Conservation (phyloP, 2,113 vertebrate species). For the Zosterops hypoxanthus region DNA sequence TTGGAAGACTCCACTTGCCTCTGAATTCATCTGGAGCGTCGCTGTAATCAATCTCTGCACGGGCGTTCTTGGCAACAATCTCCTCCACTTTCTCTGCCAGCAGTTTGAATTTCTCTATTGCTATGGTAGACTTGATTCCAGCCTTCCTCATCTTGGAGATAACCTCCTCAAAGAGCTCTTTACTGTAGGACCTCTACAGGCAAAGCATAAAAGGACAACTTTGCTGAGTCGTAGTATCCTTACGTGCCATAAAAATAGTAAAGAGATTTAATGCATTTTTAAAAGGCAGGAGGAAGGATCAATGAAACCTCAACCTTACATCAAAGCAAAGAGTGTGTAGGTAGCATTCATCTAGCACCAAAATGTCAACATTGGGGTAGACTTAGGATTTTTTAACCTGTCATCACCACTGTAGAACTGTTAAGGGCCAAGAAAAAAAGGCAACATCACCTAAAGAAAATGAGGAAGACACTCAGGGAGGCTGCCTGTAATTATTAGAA, state of each 20-base stretch:
- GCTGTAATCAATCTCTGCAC: slow-evolving; percentile 97
- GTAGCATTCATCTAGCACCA: neutral
- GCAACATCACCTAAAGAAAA: neutral
- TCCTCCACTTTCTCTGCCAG: slow-evolving; percentile 95
- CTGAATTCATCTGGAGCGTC: slow-evolving; percentile 98
- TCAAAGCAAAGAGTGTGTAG: neutral
- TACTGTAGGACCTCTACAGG: slow-evolving; percentile 94
- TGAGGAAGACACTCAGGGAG: neutral
- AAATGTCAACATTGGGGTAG: neutral
- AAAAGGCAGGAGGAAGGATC: neutral
- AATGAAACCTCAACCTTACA: neutral
- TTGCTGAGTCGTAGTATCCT: neutral
- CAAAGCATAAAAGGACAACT: neutral
- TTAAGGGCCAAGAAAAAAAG: neutral
- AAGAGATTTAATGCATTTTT: neutral
- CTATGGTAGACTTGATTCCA: slow-evolving; percentile 97
- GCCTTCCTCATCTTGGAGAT: slow-evolving; percentile 99
- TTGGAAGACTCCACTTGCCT: slow-evolving; percentile 71
- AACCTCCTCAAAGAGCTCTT: slow-evolving; percentile 96
- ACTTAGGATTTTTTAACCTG: neutral
- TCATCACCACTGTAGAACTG: neutral
- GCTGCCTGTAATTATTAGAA: neutral
- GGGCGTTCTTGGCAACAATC: slow-evolving; percentile 94
- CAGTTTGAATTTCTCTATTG: slow-evolving; percentile 98
- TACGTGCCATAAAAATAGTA: neutral